Evolutionary conservation across 2,888 invertebrate species (phyloP), one percentile per base, ranked within the genome.

Genomic region (Marronus borbonicus): DNA sequence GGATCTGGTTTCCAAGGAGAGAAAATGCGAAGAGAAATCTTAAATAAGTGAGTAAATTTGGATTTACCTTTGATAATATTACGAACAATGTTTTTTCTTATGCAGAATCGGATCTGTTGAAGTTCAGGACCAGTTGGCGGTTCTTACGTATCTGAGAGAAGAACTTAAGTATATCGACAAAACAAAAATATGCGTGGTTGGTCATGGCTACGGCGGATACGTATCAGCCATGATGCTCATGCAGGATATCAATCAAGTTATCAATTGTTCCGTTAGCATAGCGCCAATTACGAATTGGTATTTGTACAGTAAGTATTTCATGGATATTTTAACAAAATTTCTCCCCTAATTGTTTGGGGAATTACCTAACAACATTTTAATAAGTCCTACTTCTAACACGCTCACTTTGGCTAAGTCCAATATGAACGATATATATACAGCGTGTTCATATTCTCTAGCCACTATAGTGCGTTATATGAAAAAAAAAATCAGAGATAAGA

Each of bases 151-250:
- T 86, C 91, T 97, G 31, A 92, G 94, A 72, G 94, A 95, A 85
- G 94, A 94, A 83, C 90, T 96, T 75, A 93, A 93, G 86, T 97
- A 94, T 89, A 94, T 97, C 80, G 96, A 97, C 89, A 92, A 93
- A 1, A 89, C 91, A 8, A 93, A 95, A 80, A 94, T 96, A 80
- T 97, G 95, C 79, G 94, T 96, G 78, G 96, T 95, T 91, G 98
- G 98, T 8, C 92, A 91, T 90, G 97, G 96, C 2, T 97, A 97
- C 89, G 98, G 98, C 28, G 97, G 95, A 12, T 97, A 95, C 86
- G 93, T 96, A 3, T 92, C 96, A 0, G 92, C 95, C 3, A 94
- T 95, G 90, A 93, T 95, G 79, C 91, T 97, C 10, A 93, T 95
- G 0, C 92, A 92, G 82, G 96, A 96, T 87, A 92, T 92, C 20